Base-by-base conservation (phyloP, 2,888 invertebrate species). In the Volucella inanis region DNA sequence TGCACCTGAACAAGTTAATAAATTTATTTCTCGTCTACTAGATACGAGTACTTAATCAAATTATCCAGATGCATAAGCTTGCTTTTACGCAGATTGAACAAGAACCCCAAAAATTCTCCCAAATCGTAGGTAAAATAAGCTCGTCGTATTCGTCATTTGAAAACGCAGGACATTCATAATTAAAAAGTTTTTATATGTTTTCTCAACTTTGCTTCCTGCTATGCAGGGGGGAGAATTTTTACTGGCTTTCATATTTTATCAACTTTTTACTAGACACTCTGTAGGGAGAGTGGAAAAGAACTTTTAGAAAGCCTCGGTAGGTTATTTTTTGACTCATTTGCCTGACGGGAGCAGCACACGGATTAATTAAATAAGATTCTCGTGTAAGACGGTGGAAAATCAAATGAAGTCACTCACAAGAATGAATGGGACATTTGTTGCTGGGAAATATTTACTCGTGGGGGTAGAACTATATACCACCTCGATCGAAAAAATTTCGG, bases 11-110 rank as follows among this genome's bases (percentile, higher is more conserved):
- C 70, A 39, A 76, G 75, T 80, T 71, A 80, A 84, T 84, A 84
- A 80, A 84, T 80, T 84, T 84, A 84, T 65, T 80, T 84, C 75
- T 76, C 68, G 84, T 84, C 84, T 84, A 62, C 61, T 84, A 80
- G 84, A 71, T 75, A 31, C 31, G 31, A 31, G 31, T 31, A 80
- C 57, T 75, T 59, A 84, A 80, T 84, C 80, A 71, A 84, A 84
- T 84, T 84, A 84, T 80, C 22, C 59, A 71, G 70, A 71, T 65
- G 75, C 71, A 59, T 52, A 43, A n/a, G 43, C 61, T 43, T 65
- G 41, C n/a, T 4, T 38, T 39, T 52, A 1, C 38, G 12, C 38
- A 52, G 38, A 15, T 31, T 18, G 59, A 62, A 45, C 50, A 43
- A n/a, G 50, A 38, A 65, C 47, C 18, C 59, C 18, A 76, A 31